Evolutionary conservation across 92 coral and sea anemone genomes (phyloP).

Genomic region (Hydrozoanthus gracilis): DNA sequence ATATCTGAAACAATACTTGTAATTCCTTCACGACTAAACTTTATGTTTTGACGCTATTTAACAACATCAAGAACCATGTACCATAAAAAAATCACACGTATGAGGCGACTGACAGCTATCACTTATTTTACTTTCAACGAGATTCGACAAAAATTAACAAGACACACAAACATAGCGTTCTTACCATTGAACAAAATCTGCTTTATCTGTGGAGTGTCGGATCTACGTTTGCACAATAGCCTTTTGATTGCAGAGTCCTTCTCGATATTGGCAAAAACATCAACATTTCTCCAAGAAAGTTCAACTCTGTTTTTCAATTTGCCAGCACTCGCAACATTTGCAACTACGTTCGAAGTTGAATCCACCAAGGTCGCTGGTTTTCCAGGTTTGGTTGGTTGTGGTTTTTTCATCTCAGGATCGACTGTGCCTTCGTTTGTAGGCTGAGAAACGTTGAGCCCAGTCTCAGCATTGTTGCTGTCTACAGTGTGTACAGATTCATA

Average conservation of each 20-base stretch:
- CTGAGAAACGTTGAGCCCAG: background rate
- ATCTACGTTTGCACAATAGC: conserved; percentile 57
- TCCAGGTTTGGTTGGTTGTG: background rate
- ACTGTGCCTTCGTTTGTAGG: background rate
- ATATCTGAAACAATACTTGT: too few relatives aligned
- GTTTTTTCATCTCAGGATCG: too few relatives aligned
- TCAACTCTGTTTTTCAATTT: background rate
- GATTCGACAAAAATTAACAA: too few relatives aligned
- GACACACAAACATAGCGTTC: background rate
- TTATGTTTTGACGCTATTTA: too few relatives aligned
- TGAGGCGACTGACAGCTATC: too few relatives aligned
- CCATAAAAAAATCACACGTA: too few relatives aligned
- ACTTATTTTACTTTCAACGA: too few relatives aligned
- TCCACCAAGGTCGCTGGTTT: background rate
- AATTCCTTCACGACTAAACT: too few relatives aligned
- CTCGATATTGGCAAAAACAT: conserved; percentile 78
- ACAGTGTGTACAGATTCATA: too few relatives aligned
- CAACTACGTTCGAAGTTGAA: background rate
- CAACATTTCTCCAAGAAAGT: conserved; percentile 47
- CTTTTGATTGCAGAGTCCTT: conserved; percentile 69
- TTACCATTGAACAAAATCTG: conserved; percentile 89
- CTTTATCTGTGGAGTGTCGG: conserved; percentile 63
- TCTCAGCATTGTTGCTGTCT: too few relatives aligned
- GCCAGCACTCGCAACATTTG: background rate
- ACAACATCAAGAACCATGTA: too few relatives aligned